Evolutionary conservation across 2,113 vertebrate species (phyloP), one percentile per base, ranked within the genome.

Genomic region (Halichoerus grypus): DNA sequence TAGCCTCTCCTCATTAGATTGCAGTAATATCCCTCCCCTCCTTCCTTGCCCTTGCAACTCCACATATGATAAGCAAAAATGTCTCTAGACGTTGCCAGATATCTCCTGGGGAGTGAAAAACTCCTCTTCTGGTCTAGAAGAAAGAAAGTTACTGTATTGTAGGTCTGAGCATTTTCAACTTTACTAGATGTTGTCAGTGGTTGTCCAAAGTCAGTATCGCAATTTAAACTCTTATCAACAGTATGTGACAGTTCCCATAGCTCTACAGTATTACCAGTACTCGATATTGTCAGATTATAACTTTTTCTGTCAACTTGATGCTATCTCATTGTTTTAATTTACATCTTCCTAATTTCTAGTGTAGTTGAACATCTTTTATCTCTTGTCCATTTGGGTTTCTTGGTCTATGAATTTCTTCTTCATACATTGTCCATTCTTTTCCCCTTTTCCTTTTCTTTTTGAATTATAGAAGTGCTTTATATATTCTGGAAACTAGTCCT

Each of bases 381-480:
- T 51, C 0, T 76, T 89, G 4, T 79, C 19, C 24, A 53, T 74
- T 72, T 92, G 16, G 7, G 4, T 87, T 96, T 92, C 80, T 87
- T 92, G 51, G 67, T 82, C 2, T 65, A 16, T 96, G 80, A 92
- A 42, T 86, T 95, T 11, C 49, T 92, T 81, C n/a, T 86, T 82
- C 4, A 49, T 92, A 89, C 51, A 85, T 96, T 53, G 28, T 39
- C 22, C 5, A 65, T 65, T 9, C 22, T 59, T 87, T 88, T 81
- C 39, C 39, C 39, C 31, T 4, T 71, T 57, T 63, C 5, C 19
- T 18, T 92, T 71, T 59, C 22, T 61, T 82, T 83, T 82, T 93
- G 42, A 90, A 49, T 87, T 87, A 19, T 31, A 49, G 39, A 63
- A 79, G 2, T 5, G 74, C 33, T 80, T 95, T 83, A 28, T 80